These are phyloP conservation scores for Harpagifer antarcticus DNA, from an alignment of 2,797 vertebrate genomes.

Conservation along the genomic window DNA sequence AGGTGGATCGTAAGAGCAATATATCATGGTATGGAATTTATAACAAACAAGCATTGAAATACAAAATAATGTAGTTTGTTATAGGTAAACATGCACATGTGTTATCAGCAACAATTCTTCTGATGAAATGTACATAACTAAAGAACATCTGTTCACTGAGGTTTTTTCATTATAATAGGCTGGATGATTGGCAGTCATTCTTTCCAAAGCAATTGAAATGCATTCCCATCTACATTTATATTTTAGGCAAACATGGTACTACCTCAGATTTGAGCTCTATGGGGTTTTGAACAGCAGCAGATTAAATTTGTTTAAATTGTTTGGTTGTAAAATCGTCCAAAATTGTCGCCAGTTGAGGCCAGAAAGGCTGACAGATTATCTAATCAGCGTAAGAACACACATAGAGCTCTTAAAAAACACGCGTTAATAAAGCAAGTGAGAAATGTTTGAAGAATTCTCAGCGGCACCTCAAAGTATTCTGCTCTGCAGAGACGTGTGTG, in stretches of 20 bases:
- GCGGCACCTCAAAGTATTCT: neutral
- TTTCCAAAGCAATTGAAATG: conserved; percentile 11
- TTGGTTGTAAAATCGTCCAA: conserved; percentile 37
- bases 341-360: conserved; percentile 12
- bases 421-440: neutral
- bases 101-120: neutral
- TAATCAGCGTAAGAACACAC: conserved; percentile 11
- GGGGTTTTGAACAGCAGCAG: conserved; percentile 23
- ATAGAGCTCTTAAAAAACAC: conserved; percentile 12
- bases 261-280: conserved; percentile 32
- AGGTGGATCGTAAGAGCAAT: conserved; percentile 2
- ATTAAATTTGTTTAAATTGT: conserved; percentile 21
- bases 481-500: neutral
- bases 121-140: conserved; percentile 2
- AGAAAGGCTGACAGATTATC: too few species aligned
- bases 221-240: neutral
- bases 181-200: conserved; percentile 2
- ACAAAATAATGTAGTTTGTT: neutral
- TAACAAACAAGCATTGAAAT: neutral
- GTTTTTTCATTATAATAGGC: conserved; percentile 5
- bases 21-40: neutral
- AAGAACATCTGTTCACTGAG: neutral
- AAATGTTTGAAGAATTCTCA: neutral
- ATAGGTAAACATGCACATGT: neutral
- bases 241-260: conserved; percentile 15